Conservation (phyloP, 2,797 vertebrate species). For the Mormyrops boulengeri region DNA sequence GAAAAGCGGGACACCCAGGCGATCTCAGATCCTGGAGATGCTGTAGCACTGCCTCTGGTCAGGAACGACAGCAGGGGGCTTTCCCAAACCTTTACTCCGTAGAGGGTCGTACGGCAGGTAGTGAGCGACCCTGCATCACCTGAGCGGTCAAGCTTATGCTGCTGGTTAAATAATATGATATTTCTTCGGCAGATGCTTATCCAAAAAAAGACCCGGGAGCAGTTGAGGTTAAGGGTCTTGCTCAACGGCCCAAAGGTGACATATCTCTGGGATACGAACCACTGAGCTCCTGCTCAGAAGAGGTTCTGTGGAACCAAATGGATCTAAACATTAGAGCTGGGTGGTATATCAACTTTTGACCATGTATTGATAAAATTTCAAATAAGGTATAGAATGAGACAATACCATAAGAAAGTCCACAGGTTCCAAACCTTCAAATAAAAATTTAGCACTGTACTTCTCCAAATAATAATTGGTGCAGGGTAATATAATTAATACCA, state of each 20-base stretch:
- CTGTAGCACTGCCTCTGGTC: background rate
- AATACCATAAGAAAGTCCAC: background rate
- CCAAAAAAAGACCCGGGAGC: background rate
- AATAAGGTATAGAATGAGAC: background rate
- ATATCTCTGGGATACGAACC: background rate
- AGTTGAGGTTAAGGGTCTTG: background rate
- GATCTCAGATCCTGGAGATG: background rate
- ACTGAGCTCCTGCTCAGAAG: background rate
- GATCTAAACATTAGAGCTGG: background rate
- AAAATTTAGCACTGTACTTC: background rate
- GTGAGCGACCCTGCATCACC: background rate
- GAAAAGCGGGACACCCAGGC: background rate
- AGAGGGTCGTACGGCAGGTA: background rate
- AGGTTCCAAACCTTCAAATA: background rate
- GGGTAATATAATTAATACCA: background rate
- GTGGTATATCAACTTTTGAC: background rate
- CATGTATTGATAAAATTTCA: background rate
- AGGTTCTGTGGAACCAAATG: background rate
- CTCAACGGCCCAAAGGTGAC: background rate
- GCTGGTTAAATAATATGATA: background rate
- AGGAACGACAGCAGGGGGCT: background rate
- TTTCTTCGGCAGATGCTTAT: background rate
- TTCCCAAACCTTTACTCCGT: background rate
- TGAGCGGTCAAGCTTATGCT: background rate
- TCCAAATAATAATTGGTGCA: background rate